Percentiles rank a stretch among this genome's conserved stretches.
Evolutionary conservation across 2,888 invertebrate genomes (phyloP).

Genomic region (Diaperis boleti): DNA sequence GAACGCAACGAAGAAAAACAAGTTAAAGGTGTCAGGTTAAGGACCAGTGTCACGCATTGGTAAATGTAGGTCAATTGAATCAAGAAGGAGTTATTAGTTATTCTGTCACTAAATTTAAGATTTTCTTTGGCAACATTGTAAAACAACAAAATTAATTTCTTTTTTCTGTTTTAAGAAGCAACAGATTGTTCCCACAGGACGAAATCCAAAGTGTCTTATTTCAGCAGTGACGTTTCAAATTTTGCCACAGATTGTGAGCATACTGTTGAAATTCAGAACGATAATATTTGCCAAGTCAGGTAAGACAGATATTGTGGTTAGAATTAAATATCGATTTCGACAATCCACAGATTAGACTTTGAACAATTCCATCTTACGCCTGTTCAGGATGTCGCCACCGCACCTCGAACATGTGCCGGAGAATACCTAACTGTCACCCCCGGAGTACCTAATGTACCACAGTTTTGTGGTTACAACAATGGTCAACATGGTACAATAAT

Average conservation of each 20-base stretch:
- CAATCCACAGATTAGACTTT: constrained; percentile 68
- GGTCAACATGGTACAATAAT: constrained; percentile 71
- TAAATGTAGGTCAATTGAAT: too few relatives aligned
- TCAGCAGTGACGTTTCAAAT: constrained; percentile 59
- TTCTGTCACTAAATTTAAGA: too few relatives aligned
- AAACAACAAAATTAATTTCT: too few relatives aligned
- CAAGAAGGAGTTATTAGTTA: too few relatives aligned
- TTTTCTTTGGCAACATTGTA: too few relatives aligned
- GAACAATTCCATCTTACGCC: constrained; percentile 69
- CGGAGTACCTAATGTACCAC: constrained; percentile 68
- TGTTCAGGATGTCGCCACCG: neutral
- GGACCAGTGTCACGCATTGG: too few relatives aligned
- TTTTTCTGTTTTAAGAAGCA: constrained; percentile 42
- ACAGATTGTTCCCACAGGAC: constrained; percentile 53
- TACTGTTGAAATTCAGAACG: constrained; percentile 71
- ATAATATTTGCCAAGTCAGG: constrained; percentile 73
- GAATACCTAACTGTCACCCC: constrained; percentile 68
- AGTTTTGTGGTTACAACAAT: constrained; percentile 73
- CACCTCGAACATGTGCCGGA: constrained; percentile 35
- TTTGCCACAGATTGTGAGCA: constrained; percentile 65
- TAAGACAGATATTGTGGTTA: neutral
- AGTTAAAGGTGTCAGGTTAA: too few relatives aligned
- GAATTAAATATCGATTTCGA: neutral
- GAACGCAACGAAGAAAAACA: too few relatives aligned
- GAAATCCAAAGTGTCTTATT: constrained; percentile 59